Base-by-base conservation (phyloP, 1,140 invertebrate species). In the Diorhabda carinulata region DNA sequence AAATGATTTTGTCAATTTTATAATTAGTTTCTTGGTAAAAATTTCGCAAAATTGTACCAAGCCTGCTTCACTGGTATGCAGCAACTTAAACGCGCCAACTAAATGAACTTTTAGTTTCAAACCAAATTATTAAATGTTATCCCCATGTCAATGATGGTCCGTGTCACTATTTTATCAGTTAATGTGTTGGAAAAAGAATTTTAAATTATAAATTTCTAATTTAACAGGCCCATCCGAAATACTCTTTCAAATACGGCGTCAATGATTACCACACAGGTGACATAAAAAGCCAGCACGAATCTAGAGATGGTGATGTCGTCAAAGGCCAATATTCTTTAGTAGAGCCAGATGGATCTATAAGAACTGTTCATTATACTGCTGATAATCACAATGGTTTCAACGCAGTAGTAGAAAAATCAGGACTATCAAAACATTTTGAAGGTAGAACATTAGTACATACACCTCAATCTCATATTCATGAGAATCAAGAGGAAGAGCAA, bases 181-280 rank as follows among this genome's bases (percentile, higher is more conserved):
- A 6, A 7, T 6, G 52, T 7, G 6, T 56, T 56, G n/a, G 52
- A 56, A 56, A 56, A 7, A n/a, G 52, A 56, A 57, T 1, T 9
- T n/a, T 57, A n/a, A 9, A 8, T 6, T 9, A 57, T 57, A 3
- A 9, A 57, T 9, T 7, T 1, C 42, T 41, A 5, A 10, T 59
- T 59, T 8, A 60, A 60, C 58, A 85, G 83, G 86, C 86, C 7
- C 86, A 85, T 70, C 86, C 87, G 6, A 86, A 87, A 74, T 89
- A 89, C 70, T 83, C 84, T 47, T 89, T 87, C 78, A 82, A 86
- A 3, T 89, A 89, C 74, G 87, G 87, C 52, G 87, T 89, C 8
- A 84, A 88, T 67, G 88, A 90, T 79, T 86, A 87, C 5, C 83
- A 85, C 73, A 88, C 85, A 68, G 87, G 89, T 56, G 87, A 90